Evolutionary conservation across 2,888 invertebrate species (phyloP), one percentile per base, ranked within the genome.

Genomic region (Alviniconcha strummeri): DNA sequence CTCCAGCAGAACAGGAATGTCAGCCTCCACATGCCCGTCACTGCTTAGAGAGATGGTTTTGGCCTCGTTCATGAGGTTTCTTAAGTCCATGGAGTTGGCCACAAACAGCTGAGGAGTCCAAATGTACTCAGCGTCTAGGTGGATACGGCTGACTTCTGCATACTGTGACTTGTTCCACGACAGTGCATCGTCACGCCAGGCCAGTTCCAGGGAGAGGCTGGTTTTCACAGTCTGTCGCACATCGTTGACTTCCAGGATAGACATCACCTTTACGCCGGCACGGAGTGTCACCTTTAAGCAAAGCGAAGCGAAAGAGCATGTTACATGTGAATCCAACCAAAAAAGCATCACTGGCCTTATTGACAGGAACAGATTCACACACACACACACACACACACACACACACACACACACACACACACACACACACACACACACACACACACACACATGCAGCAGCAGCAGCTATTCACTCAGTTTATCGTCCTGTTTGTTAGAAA

Each of bases 161-260:
- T 84, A 80, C 52, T 82, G 80, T 9, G 79, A 13, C 9, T 55
- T 8, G 57, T 84, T 67, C 84, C 84, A 84, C 17, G 80, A 9
- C 57, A 84, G 80, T 11, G 74, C 80, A 6, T 17, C 11, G 71
- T 84, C 82, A 8, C 8, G n/a, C 84, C 84, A 84, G 5, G n/a
- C 5, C 11, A 84, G 7, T 5, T 56, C 7, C 7, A 84, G 19
- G 57, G 67, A 82, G n/a, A 69, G 36, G 19, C 72, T 55, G 5
- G 82, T 80, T n/a, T 6, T 76, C 6, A 84, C 60, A 6, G 82
- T 52, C 52, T 84, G 84, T 0, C 71, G 54, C 1, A 77, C 56
- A 13, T 82, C 82, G 76, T 83, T 82, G 13, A 78, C 56, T 52
- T 19, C 74, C n/a, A 82, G 54, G 8, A 84, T 19, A 57, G 79